phyloP scores from a whole-genome alignment of 2,113 vertebrate species.

The Channa argus region DNA sequence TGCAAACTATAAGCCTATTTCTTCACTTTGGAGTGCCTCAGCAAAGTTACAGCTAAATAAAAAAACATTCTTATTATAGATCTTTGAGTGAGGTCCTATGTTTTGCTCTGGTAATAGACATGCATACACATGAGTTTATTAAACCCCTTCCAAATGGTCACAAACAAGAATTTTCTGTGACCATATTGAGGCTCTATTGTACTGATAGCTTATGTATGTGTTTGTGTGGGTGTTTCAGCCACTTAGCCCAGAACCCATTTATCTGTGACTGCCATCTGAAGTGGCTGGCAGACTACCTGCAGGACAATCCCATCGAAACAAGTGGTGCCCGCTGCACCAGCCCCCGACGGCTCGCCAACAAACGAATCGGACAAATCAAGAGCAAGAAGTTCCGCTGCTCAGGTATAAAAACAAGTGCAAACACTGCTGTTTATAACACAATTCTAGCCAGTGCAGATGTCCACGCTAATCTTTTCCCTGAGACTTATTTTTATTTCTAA shows the following conservation, averaged over 20 bases:
- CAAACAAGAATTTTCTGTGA: not conserved
- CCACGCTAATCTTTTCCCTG: not conserved
- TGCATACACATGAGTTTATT: too few species aligned
- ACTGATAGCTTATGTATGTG: constrained; percentile 21
- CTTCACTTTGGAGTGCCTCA: not conserved
- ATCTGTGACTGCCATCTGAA: constrained; percentile 99
- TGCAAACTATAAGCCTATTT: not conserved
- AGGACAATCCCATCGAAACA: constrained; percentile 98
- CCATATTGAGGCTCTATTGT: not conserved
- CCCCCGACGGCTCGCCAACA: constrained; percentile 97
- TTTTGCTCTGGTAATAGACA: too few species aligned
- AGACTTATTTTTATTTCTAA: not conserved
- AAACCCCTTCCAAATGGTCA: not conserved
- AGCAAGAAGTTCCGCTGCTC: constrained; percentile 99
- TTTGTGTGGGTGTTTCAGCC: constrained; percentile 80
- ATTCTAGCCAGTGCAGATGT: not conserved
- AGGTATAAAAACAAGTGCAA: constrained; percentile 85
- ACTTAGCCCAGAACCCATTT: constrained; percentile 98
- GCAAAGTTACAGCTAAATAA: not conserved
- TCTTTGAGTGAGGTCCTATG: not conserved
- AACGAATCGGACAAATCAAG: constrained; percentile 99
- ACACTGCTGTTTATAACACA: not conserved
- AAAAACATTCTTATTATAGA: not conserved
- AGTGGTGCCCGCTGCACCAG: constrained; percentile 98
- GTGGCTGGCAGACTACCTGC: constrained; percentile 99